Evolutionary conservation across 2,113 vertebrate genomes (phyloP), one percentile per base, ranked within the genome.

Genomic region (Nestor notabilis): DNA sequence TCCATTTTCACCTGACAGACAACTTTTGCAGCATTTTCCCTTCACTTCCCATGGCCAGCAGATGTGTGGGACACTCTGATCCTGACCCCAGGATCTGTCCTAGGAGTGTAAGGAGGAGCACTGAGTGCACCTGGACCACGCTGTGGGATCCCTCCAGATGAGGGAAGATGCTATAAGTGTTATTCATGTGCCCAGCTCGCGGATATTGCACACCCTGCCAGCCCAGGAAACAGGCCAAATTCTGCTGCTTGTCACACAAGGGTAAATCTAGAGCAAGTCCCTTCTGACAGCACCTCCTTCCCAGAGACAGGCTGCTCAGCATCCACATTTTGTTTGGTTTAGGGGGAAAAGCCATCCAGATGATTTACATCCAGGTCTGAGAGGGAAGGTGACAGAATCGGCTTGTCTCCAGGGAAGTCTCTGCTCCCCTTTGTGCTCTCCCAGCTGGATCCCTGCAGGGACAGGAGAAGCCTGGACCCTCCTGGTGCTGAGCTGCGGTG

Each of bases 391-490:
- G 80, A 71, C 66, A 79, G 79, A 75, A 83, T 50, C 8, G 0
- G 61, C 55, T 52, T 8, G 53, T 63, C 1, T 7, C 87, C 80
- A 66, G 76, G 75, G 43, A 63, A 66, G 49, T 29, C 75, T 83
- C 41, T 0, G 2, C 50, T 87, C 50, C 29, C 60, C 33, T 25
- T 68, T 33, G 53, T 4, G 17, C 47, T 55, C 44, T 90, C 21
- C 68, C 0, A 0, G 9, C 21, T 0, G 9, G 21, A 16, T 16
- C 33, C n/a, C 56, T 35, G 56, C 56, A 58, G 56, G 56, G 33
- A 58, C 21, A 15, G n/a, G 33, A n/a, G 56, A 35, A 58, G 56
- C 56, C 56, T 35, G 13, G 21, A 58, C n/a, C 33, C 56, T 9
- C 6, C 33, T 58, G 4, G 14, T 58, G 56, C 77, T 37, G 39